These are phyloP conservation scores for Sus scrofa DNA, from an alignment of 2,113 vertebrate genomes.

Conservation along the genomic window DNA sequence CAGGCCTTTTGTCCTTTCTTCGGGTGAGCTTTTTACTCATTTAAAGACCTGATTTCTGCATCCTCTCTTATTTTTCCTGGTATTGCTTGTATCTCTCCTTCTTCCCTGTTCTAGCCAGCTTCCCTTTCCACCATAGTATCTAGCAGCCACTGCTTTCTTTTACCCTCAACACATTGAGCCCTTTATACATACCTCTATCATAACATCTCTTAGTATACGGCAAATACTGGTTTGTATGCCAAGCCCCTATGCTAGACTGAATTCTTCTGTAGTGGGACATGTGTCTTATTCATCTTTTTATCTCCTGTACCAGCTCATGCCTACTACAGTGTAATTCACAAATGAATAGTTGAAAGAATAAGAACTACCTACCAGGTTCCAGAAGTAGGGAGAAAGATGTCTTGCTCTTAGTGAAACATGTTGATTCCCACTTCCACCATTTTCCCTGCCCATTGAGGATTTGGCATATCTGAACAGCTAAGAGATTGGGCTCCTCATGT, in stretches of 20 bases:
- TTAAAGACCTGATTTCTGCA: background rate
- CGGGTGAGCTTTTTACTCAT: background rate
- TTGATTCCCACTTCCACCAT: background rate
- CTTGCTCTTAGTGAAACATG: slow-evolving; percentile 10
- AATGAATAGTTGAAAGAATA: slow-evolving; percentile 41
- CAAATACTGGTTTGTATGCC: background rate
- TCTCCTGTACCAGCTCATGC: background rate
- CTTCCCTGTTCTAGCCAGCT: background rate
- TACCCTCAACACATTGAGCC: background rate
- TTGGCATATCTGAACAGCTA: background rate
- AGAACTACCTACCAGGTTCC: background rate
- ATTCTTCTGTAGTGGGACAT: background rate
- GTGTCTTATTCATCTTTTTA: background rate
- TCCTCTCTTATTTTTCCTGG: background rate
- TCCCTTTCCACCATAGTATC: background rate
- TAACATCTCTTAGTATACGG: background rate
- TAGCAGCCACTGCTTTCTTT: background rate
- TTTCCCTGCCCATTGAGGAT: background rate
- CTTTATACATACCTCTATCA: background rate
- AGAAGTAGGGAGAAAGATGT: background rate
- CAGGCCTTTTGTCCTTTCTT: background rate
- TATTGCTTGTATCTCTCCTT: background rate
- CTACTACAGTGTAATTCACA: slow-evolving; percentile 13
- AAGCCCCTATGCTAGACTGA: background rate
- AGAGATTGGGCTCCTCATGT: background rate